Evolutionary conservation across 2,797 vertebrate genomes (phyloP).

Genomic region (Lacerta bilineata): DNA sequence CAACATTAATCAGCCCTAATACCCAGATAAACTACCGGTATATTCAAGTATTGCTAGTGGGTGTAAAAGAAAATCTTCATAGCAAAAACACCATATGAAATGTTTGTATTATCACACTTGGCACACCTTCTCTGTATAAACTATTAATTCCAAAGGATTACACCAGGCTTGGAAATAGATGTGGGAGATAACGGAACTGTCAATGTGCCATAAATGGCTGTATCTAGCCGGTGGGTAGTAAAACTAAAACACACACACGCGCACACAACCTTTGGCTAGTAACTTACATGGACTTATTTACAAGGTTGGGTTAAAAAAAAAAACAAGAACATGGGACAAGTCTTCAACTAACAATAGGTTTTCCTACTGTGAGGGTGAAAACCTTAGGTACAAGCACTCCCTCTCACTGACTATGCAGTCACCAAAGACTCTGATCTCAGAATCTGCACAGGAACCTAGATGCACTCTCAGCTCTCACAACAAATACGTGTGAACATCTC

Average conservation of each 20-base stretch:
- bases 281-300: not conserved
- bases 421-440: slow-evolving; percentile 70
- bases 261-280: too few relatives aligned
- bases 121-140: not conserved
- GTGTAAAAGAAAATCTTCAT: not conserved
- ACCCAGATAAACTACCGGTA: not conserved
- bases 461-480: slow-evolving; percentile 62
- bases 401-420: slow-evolving; percentile 59
- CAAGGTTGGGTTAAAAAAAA: not conserved
- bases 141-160: not conserved
- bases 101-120: not conserved
- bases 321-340: not conserved
- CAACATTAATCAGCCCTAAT: not conserved
- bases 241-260: not conserved
- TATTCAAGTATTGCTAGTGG: not conserved
- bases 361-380: not conserved
- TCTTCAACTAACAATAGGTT: not conserved
- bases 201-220: not conserved
- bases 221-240: not conserved
- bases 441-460: slow-evolving; percentile 67
- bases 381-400: slow-evolving; percentile 6
- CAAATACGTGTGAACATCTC: slow-evolving; percentile 71
- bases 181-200: not conserved
- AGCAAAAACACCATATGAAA: not conserved
- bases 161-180: not conserved